A percentile compares a stretch with the other conserved stretches of the same genome.
Conservation (phyloP, 2,888 invertebrate genomes). For the Cloeon dipterum region DNA sequence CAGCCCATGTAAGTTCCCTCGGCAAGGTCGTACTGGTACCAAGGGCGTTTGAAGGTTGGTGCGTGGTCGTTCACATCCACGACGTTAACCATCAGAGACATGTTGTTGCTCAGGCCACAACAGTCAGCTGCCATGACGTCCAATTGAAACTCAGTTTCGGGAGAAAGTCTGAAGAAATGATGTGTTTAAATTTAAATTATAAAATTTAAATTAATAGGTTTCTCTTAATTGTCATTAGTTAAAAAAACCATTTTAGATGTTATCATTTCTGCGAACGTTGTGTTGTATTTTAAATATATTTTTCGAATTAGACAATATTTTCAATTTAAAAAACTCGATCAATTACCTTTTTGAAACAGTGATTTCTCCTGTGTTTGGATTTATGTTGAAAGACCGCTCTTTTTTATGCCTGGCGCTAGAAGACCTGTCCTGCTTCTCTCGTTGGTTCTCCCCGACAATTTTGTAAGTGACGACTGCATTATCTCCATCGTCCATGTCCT, state of each 20-base stretch:
- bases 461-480: conserved; percentile 51
- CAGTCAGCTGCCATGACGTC: conserved; percentile 55
- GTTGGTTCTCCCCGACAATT: conserved; percentile 25
- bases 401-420: not conserved
- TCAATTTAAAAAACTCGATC: too few relatives aligned
- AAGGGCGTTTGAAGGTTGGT: conserved; percentile 58
- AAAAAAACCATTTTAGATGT: too few relatives aligned
- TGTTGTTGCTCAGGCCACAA: conserved; percentile 44
- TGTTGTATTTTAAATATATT: too few relatives aligned
- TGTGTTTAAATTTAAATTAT: too few relatives aligned
- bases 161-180: too few relatives aligned
- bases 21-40: conserved; percentile 59
- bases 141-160: conserved; percentile 50
- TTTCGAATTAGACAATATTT: too few relatives aligned
- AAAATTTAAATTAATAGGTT: too few relatives aligned
- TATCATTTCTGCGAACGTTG: too few relatives aligned
- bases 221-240: too few relatives aligned
- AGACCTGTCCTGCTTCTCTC: conserved; percentile 11
- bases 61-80: conserved; percentile 65
- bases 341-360: conserved; percentile 38
- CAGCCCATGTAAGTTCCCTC: conserved; percentile 52
- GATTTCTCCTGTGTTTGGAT: conserved; percentile 50
- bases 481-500: conserved; percentile 44
- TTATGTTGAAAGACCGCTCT: conserved; percentile 39
- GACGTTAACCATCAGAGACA: conserved; percentile 45